A percentile compares a stretch with the other conserved stretches of the same genome.
Conservation (phyloP, 2,113 vertebrate species). For the Hylia prasina region DNA sequence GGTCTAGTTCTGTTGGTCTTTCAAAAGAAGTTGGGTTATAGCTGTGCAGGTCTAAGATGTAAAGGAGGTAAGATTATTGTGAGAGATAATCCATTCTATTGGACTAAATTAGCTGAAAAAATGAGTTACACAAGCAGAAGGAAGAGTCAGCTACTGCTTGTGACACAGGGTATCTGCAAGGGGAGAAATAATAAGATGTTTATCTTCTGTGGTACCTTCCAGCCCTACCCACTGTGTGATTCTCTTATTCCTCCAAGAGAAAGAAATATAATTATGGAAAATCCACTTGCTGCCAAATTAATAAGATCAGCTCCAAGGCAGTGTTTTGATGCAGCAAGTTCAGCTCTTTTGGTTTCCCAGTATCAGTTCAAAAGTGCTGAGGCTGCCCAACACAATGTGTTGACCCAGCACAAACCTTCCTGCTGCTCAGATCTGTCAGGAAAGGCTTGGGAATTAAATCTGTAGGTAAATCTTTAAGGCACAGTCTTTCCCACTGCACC, state of each 20-base stretch:
- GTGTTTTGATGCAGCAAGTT: not conserved
- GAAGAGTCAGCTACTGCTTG: not conserved
- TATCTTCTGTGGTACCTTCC: not conserved
- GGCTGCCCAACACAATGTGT: not conserved
- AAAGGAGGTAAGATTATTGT: not conserved
- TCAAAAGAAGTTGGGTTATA: not conserved
- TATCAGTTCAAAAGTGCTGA: not conserved
- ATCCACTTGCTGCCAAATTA: not conserved
- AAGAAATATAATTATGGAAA: not conserved
- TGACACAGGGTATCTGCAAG: not conserved
- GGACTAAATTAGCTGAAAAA: not conserved
- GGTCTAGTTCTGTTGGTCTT: fast-evolving
- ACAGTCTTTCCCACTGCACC: not conserved
- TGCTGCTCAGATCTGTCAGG: not conserved
- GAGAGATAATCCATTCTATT: not conserved
- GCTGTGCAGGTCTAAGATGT: not conserved
- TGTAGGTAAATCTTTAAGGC: not conserved
- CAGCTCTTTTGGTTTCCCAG: not conserved
- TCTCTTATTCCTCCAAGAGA: not conserved
- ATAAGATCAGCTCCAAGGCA: not conserved
- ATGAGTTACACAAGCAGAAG: not conserved
- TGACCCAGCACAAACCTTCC: not conserved
- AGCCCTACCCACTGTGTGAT: not conserved
- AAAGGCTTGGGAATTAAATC: not conserved
- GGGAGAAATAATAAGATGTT: not conserved